Evolutionary conservation across 1,140 invertebrate genomes (phyloP), one percentile per base, ranked within the genome.

Genomic region (Andrena cerasifolii): DNA sequence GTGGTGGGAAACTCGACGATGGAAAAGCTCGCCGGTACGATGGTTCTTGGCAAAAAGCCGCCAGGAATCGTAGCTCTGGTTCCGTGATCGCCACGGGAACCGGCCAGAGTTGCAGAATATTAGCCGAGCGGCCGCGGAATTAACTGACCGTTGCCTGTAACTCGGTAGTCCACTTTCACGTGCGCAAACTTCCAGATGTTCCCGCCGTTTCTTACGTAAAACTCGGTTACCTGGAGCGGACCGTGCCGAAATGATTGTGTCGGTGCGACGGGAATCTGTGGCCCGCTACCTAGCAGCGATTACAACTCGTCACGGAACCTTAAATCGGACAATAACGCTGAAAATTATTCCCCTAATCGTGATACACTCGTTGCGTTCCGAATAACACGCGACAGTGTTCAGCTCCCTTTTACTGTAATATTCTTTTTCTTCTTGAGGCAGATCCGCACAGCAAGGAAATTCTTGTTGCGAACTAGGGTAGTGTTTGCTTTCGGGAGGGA

Each of bases 81-180:
- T 61, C 75, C 67, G 75, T 24, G 67, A 77, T 77, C 54, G 63
- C 21, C 18, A 65, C 24, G 24, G 33, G 75, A 70, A 70, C 67
- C 56, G 67, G 56, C 56, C 58, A 26, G 18, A 81, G 83, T 88
- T 83, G 88, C 83, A 79, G 82, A 86, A 86, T 86, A 89, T 91
- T 90, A 90, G 89, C 82, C 67, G 73, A 84, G 65, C 76, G 74
- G 85, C 80, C 79, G 84, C 85, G 74, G 83, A 87, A 88, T 90
- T 88, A 90, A 90, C 90, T 90, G 89, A 90, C 88, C 90, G 87
- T 90, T 90, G 80, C 86, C 85, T 79, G 84, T 81, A 85, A 86
- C 83, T 78, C 26, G 67, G 54, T 59, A 84, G 82, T 87, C 90
- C 81, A 91, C 90, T 91, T 91, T 91, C 90, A 90, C 90, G 87